These are phyloP conservation scores for Epinotia brunnichana DNA, from an alignment of 2,888 invertebrate genomes.

Conservation along the genomic window DNA sequence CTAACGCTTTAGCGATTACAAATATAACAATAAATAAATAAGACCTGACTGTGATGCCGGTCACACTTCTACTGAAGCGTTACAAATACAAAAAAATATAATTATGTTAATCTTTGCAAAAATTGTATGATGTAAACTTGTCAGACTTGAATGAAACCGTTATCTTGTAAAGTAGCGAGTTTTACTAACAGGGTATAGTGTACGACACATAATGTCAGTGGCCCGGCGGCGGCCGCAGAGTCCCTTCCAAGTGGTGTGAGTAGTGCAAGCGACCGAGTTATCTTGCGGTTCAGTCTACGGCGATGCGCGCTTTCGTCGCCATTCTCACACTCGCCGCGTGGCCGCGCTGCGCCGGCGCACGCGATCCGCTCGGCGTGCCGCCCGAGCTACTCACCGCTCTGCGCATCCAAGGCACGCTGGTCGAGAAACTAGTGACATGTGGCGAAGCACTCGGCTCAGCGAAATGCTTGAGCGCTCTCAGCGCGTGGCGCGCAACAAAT, in stretches of 20 bases:
- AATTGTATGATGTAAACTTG: too few species aligned
- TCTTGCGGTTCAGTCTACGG: slow-evolving; percentile 67
- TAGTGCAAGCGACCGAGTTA: slow-evolving; percentile 54
- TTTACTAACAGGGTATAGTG: background rate
- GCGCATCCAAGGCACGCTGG: slow-evolving; percentile 51
- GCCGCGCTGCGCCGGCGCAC: slow-evolving; percentile 60
- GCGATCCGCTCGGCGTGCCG: slow-evolving; percentile 45
- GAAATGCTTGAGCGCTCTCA: slow-evolving; percentile 83
- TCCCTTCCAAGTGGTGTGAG: slow-evolving; percentile 60
- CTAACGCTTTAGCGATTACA: too few species aligned
- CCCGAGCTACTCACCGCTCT: slow-evolving; percentile 51
- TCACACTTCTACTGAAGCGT: too few species aligned
- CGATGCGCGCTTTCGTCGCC: slow-evolving; percentile 78
- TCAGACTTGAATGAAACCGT: background rate
- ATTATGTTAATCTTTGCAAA: too few species aligned
- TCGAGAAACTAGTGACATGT: slow-evolving; percentile 60
- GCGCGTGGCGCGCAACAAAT: slow-evolving; percentile 79
- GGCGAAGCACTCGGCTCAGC: slow-evolving; percentile 68
- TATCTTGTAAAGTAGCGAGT: background rate
- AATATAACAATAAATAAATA: too few species aligned
- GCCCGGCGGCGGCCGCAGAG: slow-evolving; percentile 43
- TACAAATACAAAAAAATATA: too few species aligned
- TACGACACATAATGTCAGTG: slow-evolving; percentile 28
- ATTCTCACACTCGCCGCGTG: slow-evolving; percentile 65
- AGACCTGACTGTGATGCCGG: too few species aligned